Conservation (phyloP, 2,888 invertebrate genomes). For the Steromphala cineraria region DNA sequence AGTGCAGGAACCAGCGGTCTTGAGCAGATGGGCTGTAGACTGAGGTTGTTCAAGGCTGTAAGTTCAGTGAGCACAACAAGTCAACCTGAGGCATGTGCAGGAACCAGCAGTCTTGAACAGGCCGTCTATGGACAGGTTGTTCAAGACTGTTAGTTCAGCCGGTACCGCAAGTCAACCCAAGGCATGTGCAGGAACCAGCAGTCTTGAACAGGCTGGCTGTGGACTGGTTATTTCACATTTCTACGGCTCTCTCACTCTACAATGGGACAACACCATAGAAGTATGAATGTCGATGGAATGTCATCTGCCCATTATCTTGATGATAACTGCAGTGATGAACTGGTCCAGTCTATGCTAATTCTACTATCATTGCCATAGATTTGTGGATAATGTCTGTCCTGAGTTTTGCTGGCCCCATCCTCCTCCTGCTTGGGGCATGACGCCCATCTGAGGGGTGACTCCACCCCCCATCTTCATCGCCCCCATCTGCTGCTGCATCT, state of each 20-base stretch:
- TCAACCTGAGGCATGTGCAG: no score
- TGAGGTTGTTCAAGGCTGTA: no score
- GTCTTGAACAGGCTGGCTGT: no score
- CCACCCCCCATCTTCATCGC: constrained; percentile 49
- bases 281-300: constrained; percentile 6
- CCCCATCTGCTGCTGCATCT: constrained; percentile 69
- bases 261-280: not conserved
- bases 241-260: not conserved
- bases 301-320: not conserved
- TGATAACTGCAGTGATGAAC: constrained; percentile 23
- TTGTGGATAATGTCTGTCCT: constrained; percentile 67
- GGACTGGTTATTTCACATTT: no score
- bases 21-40: no score
- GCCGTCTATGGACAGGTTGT: no score
- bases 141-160: no score
- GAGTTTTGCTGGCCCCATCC: constrained; percentile 48
- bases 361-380: constrained; percentile 64
- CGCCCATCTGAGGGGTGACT: constrained; percentile 37
- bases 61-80: no score
- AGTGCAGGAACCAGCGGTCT: no score
- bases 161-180: no score
- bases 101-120: no score
- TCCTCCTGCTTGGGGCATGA: constrained; percentile 46
- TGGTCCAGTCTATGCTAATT: constrained; percentile 17
- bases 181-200: no score